Conservation (phyloP, 2,113 vertebrate genomes). For the Indri indri region DNA sequence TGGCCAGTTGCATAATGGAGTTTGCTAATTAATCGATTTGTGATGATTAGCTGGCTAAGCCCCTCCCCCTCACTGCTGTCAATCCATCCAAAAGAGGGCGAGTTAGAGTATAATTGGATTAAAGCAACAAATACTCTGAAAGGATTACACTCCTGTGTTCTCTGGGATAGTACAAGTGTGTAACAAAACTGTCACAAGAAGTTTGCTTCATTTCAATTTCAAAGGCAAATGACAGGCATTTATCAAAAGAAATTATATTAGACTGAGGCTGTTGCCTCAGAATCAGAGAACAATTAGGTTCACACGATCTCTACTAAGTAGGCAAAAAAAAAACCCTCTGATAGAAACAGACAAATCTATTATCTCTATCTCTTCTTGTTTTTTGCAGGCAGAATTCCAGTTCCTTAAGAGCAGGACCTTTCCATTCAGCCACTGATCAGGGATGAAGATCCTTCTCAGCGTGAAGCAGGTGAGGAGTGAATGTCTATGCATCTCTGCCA, state of each 20-base stretch:
- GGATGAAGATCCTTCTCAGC: neutral
- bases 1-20: neutral
- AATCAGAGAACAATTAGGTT: slow-evolving; percentile 44
- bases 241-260: neutral
- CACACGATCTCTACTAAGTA: neutral
- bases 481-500: neutral
- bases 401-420: neutral
- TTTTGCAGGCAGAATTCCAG: neutral
- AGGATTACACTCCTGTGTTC: neutral
- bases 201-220: neutral
- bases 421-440: neutral
- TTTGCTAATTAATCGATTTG: neutral
- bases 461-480: neutral
- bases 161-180: neutral
- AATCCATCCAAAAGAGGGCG: neutral
- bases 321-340: slow-evolving; percentile 5
- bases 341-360: slow-evolving; percentile 20
- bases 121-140: neutral
- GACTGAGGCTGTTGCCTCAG: neutral
- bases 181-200: neutral
- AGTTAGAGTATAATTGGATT: neutral
- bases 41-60: neutral
- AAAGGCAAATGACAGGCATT: neutral
- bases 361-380: neutral
- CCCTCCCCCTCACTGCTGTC: neutral